Base-by-base conservation (phyloP, 2,113 vertebrate genomes). In the Elephantulus edwardii region DNA sequence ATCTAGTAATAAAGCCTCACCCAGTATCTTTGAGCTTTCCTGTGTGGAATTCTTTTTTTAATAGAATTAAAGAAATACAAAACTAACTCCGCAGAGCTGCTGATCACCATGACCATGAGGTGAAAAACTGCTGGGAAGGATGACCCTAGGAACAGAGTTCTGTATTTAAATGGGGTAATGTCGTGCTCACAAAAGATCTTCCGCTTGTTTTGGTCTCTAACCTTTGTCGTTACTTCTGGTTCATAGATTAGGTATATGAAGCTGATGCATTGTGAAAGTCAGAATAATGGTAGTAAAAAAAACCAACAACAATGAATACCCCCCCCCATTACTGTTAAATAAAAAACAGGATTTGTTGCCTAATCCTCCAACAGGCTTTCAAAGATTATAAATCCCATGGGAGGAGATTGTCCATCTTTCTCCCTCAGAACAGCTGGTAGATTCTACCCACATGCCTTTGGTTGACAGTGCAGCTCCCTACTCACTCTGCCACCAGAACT, bases 1-100 rank as follows among this genome's bases (percentile, higher is more conserved):
- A 64, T 71, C 44, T 42, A 77, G 35, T 72, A 72, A 38, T n/a
- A 95, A 88, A 91, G 58, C 64, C 20, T 91, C n/a, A 66, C 71
- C 46, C 20, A 33, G 50, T 22, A 71, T 88, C 64, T 91, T 95
- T 91, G 88, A 85, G 88, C 44, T 72, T 83, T 76, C 88, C 30
- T 54, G 30, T 54, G 35, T 64, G 48, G 50, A 24, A 16, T 52
- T 88, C 81, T 28, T 83, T 84, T 76, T 91, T 60, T 89, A 87
- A 88, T 54, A 75, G 60, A 88, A 40, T 66, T 90, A 46, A 76
- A 84, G 74, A 89, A 60, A 54, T 90, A 28, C 35, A 52, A 92
- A 86, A 48, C 40, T 78, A 60, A 87, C 74, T 83, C 50, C 76
- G 8, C 42, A 80, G 80, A 91, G 68, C 62, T 46, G 11, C 68